A percentile compares a stretch with the other conserved stretches of the same genome.
Conservation (phyloP, 2,113 vertebrate species). For the Oncorhynchus keta region DNA sequence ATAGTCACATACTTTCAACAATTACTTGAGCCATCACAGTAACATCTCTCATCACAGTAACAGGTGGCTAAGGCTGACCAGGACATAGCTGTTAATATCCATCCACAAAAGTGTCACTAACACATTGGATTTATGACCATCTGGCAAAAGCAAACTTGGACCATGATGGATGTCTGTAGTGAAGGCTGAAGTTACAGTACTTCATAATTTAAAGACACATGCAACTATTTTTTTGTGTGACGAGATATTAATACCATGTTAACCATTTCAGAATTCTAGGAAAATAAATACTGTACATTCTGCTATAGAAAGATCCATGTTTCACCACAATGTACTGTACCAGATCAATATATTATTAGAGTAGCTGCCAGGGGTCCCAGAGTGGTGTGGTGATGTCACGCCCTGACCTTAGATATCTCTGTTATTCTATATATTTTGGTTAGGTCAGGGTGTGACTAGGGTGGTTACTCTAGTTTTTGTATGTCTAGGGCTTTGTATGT, state of each 20-base stretch:
- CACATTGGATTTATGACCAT: constrained; percentile 56
- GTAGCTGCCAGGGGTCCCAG: background rate
- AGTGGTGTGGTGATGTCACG: too few relatives aligned
- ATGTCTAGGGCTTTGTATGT: too few relatives aligned
- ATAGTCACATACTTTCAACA: constrained; percentile 55
- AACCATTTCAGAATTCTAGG: constrained; percentile 50
- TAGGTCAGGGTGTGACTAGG: too few relatives aligned
- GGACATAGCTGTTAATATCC: constrained; percentile 65
- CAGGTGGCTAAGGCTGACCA: constrained; percentile 72
- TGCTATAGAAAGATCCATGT: constrained; percentile 42
- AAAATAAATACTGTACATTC: constrained; percentile 17
- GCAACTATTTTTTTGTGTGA: constrained; percentile 29
- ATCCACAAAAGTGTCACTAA: constrained; percentile 67
- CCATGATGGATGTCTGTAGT: background rate
- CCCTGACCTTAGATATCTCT: too few relatives aligned
- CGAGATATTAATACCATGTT: constrained; percentile 39
- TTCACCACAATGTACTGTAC: constrained; percentile 29
- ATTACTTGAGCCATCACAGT: constrained; percentile 42
- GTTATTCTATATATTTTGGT: too few relatives aligned
- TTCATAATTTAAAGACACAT: constrained; percentile 27
- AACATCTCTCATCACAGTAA: constrained; percentile 63
- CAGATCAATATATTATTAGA: constrained; percentile 51
- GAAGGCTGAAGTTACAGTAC: constrained; percentile 28
- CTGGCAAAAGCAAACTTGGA: constrained; percentile 38
- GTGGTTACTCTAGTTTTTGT: too few relatives aligned